Base-by-base conservation (phyloP, 2,113 vertebrate genomes). In the Hemibates koningsi region DNA sequence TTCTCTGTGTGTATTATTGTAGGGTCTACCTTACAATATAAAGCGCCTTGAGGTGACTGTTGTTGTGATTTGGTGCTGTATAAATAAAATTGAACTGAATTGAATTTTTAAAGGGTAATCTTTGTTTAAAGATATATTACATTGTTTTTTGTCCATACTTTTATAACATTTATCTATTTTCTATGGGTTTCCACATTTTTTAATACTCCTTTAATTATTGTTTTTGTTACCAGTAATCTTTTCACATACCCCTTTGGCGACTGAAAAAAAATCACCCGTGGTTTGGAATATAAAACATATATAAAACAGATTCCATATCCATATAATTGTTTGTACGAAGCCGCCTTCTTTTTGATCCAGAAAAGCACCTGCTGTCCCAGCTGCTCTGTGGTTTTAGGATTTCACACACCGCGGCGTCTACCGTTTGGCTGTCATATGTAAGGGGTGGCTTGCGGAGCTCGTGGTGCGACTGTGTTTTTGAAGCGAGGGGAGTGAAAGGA, bases 401-500 rank as follows among this genome's bases (percentile, higher is more conserved):
- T 88, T 59, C 78, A 59, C 48, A 32, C 80, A 10, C 89, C 3
- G 56, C 32, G 16, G 73, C 43, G 19, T 89, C 82, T 63, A 54
- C 32, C 10, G 9, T 80, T 86, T 11, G 12, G 43, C 82, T 59
- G 93, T 90, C 87, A 76, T 36, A 85, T 89, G 73, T 81, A 84
- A 86, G 80, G 27, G 86, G 80, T 78, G 82, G 82, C 84, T 88
- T 85, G 83, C 36, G 43, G 92, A 79, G 80, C 48, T 88, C 13
- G 78, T 78, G 90, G 90, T 52, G 89, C 52, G 88, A 89, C 82
- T 38, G 27, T 92, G 92, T 94, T 93, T 93, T 92, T 78, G 80
- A 92, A 94, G 83, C 79, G 21, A 27, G 41, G 88, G 89, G 90
- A 88, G 92, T 19, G 92, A 95, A 92, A 86, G 87, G 85, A 95